Conservation (phyloP, 2,888 invertebrate species). For the Portevinia maculata region DNA sequence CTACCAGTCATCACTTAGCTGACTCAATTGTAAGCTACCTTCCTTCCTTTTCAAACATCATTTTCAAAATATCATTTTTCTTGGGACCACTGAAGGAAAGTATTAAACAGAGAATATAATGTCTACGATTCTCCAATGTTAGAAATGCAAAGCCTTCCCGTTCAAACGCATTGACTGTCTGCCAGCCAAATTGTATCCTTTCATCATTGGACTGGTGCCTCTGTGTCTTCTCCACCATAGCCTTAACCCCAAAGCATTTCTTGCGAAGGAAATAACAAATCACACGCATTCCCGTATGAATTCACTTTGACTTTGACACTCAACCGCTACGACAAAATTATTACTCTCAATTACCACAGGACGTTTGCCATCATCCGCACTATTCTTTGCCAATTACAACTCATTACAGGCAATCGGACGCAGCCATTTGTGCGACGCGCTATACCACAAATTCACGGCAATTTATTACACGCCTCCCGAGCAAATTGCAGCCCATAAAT, state of each 20-base stretch:
- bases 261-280: slow-evolving; percentile 41
- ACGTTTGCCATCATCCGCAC: slow-evolving; percentile 1
- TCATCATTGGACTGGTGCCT: slow-evolving; percentile 8
- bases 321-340: not conserved
- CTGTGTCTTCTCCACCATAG: slow-evolving; percentile 17
- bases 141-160: too few species aligned
- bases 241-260: slow-evolving; percentile 11
- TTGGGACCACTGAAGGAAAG: too few species aligned
- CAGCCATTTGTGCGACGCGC: slow-evolving; percentile 50
- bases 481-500: slow-evolving; percentile 75
- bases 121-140: not conserved
- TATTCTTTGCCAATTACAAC: slow-evolving; percentile 53
- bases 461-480: slow-evolving; percentile 71
- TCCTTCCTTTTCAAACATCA: too few species aligned
- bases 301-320: slow-evolving; percentile 33
- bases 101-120: too few species aligned
- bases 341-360: not conserved
- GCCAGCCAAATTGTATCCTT: slow-evolving; percentile 2
- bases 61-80: too few species aligned
- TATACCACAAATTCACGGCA: slow-evolving; percentile 64
- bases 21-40: too few species aligned
- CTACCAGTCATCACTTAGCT: too few species aligned
- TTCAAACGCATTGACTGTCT: not conserved
- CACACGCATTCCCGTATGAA: slow-evolving; percentile 43
- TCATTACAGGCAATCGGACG: slow-evolving; percentile 51